phyloP scores from a whole-genome alignment of 2,113 vertebrate species.

The Myodes glareolus region DNA sequence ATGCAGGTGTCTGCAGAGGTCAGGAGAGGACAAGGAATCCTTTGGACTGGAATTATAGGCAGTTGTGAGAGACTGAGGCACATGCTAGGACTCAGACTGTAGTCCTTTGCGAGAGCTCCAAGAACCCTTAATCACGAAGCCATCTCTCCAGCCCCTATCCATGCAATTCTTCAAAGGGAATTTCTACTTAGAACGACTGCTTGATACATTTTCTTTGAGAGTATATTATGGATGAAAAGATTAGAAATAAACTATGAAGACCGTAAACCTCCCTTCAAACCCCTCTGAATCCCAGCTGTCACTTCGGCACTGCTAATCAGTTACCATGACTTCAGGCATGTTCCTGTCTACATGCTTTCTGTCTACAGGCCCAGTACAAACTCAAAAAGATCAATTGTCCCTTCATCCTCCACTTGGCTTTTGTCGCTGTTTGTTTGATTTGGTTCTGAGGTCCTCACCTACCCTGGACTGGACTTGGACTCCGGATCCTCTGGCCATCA shows the following conservation, averaged over 20 bases:
- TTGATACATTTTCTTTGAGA: conserved; percentile 7
- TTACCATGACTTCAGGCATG: neutral
- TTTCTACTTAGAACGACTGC: conserved; percentile 10
- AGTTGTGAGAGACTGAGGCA: neutral
- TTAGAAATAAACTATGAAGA: conserved; percentile 7
- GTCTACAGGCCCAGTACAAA: neutral
- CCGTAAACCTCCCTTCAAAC: neutral
- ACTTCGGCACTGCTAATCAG: neutral
- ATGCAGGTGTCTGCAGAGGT: neutral
- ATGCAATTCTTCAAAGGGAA: neutral
- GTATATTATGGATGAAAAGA: neutral
- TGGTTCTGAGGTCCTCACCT: neutral
- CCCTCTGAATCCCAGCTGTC: neutral
- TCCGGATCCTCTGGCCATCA: too few species aligned
- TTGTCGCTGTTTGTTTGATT: neutral
- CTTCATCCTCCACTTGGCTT: neutral
- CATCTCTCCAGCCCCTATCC: too few species aligned
- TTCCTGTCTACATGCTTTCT: neutral
- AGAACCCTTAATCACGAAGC: neutral
- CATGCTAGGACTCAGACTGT: neutral
- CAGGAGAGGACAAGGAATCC: neutral
- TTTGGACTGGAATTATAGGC: neutral
- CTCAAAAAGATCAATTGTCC: neutral
- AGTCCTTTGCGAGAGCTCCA: neutral
- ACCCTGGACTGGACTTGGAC: neutral